Conservation (phyloP, 2,113 vertebrate genomes). For the Promerops cafer region DNA sequence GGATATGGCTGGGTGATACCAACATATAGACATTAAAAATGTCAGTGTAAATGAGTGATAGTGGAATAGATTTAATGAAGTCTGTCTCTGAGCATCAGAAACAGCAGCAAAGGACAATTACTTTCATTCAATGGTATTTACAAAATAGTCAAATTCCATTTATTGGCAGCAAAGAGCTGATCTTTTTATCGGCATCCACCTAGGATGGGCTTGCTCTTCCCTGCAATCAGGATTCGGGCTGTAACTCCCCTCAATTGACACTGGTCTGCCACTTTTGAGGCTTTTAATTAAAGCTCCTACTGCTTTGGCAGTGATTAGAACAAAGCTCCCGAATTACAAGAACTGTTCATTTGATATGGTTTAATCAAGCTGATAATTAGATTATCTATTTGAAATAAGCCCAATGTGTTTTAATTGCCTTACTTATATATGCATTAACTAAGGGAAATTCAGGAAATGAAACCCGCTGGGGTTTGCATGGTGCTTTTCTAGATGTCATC, state of each 20-base stretch:
- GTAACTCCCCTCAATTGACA: background rate
- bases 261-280: background rate
- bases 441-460: background rate
- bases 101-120: background rate
- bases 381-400: constrained; percentile 62
- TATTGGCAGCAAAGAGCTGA: background rate
- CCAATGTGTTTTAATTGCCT: constrained; percentile 30
- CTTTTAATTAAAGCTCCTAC: constrained; percentile 31
- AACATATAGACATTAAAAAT: background rate
- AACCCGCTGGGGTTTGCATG: background rate
- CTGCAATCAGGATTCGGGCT: background rate
- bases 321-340: constrained; percentile 16
- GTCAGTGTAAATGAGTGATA: background rate
- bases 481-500: background rate
- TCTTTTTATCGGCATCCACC: background rate
- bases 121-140: background rate
- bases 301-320: constrained; percentile 26
- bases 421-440: constrained; percentile 16
- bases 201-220: background rate
- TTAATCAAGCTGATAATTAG: constrained; percentile 65
- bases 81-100: background rate
- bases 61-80: background rate
- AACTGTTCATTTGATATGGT: constrained; percentile 36
- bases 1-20: background rate
- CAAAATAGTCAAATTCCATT: background rate